Conservation (phyloP, 2,888 invertebrate genomes). For the Steinernema carpocapsae region DNA sequence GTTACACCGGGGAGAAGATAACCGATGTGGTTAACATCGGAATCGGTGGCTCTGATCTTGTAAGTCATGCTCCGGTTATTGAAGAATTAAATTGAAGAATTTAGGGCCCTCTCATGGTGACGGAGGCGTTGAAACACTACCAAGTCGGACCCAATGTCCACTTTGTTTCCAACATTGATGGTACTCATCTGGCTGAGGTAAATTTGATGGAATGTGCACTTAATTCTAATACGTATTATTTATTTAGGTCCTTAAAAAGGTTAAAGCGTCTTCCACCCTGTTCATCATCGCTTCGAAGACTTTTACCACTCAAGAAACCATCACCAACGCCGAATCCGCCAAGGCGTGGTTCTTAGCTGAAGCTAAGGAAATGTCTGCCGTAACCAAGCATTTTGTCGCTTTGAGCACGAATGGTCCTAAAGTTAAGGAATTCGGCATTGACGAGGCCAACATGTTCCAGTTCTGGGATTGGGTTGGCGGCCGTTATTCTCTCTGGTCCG, state of each 20-base stretch:
- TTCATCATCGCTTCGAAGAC: conserved; percentile 99
- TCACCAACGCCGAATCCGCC: conserved; percentile 97
- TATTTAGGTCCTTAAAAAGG: conserved; percentile 77
- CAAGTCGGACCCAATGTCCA: conserved; percentile 85
- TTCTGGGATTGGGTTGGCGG: conserved; percentile 99
- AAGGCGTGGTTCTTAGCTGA: conserved; percentile 88
- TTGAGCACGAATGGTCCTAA: conserved; percentile 90
- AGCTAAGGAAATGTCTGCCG: conserved; percentile 74
- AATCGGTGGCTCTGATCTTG: conserved; percentile 96
- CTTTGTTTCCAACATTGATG: conserved; percentile 99
- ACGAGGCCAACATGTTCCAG: conserved; percentile 95
- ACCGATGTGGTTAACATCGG: conserved; percentile 98
- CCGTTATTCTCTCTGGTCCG: conserved; percentile 95
- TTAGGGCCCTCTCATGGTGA: conserved; percentile 95
- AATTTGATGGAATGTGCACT: background rate
- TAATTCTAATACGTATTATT: background rate
- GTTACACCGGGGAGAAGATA: conserved; percentile 88
- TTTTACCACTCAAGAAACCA: conserved; percentile 96
- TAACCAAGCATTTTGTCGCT: conserved; percentile 97
- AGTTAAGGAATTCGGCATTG: conserved; percentile 96
- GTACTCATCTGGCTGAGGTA: conserved; percentile 91
- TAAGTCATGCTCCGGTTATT: conserved; percentile 36
- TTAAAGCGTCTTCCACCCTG: conserved; percentile 89
- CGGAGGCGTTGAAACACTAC: conserved; percentile 92
- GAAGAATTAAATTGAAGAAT: conserved; percentile 39